phyloP scores from a whole-genome alignment of 1,140 invertebrate species.

The Chironomus tepperi region DNA sequence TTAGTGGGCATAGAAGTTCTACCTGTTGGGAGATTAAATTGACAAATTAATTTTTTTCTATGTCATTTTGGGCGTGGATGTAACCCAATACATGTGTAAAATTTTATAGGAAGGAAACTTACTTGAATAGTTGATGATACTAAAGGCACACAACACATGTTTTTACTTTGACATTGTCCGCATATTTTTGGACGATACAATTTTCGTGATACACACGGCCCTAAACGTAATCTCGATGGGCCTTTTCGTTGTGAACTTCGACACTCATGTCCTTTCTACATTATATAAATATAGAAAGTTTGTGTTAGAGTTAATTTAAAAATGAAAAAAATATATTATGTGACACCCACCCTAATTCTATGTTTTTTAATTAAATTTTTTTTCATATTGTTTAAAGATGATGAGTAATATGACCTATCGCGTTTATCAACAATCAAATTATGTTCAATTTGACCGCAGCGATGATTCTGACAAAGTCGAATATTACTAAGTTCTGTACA shows the following conservation, averaged over 20 bases:
- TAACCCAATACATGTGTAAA: neutral
- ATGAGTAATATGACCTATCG: neutral
- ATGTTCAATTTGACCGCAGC: constrained; percentile 35
- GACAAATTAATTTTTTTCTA: neutral
- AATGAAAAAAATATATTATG: neutral
- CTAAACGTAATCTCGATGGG: constrained; percentile 47
- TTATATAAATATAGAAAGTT: constrained; percentile 25
- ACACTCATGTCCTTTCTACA: constrained; percentile 54
- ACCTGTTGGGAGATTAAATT: constrained; percentile 30
- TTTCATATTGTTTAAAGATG: constrained; percentile 6
- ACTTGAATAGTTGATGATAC: constrained; percentile 50
- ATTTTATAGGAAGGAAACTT: constrained; percentile 28
- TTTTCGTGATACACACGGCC: constrained; percentile 52
- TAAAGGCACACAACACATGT: constrained; percentile 48
- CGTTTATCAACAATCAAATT: constrained; percentile 18
- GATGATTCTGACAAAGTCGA: constrained; percentile 47
- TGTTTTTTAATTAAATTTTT: constrained; percentile 30
- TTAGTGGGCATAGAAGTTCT: constrained; percentile 38
- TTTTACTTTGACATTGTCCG: constrained; percentile 44
- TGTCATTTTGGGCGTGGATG: neutral
- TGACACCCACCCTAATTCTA: constrained; percentile 36
- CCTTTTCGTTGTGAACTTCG: constrained; percentile 50
- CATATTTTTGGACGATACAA: constrained; percentile 54
- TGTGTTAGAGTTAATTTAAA: neutral
- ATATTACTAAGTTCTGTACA: constrained; percentile 51